A percentile compares a stretch with the other conserved stretches of the same genome.
These are phyloP conservation scores for Cyrtodaria siliqua DNA, from an alignment of 2,888 invertebrate species.

Conservation along the genomic window DNA sequence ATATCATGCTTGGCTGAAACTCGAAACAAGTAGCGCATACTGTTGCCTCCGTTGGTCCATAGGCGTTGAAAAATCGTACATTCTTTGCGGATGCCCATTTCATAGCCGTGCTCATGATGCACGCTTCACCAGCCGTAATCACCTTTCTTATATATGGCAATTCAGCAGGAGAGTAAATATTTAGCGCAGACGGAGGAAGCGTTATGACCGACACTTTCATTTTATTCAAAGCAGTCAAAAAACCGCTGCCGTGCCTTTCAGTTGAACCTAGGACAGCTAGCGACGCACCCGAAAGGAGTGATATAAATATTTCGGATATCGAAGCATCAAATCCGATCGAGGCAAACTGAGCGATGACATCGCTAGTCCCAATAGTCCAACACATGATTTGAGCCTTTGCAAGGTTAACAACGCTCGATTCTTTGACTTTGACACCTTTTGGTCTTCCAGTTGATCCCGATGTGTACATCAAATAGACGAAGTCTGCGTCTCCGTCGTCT, in stretches of 20 bases:
- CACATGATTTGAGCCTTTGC: constrained; percentile 95
- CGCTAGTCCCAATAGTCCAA: constrained; percentile 92
- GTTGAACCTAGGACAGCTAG: constrained; percentile 91
- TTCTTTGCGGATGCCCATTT: constrained; percentile 91
- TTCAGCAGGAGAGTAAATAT: constrained; percentile 87
- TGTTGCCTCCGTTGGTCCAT: constrained; percentile 97
- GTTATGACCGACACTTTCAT: constrained; percentile 87
- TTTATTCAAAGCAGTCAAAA: constrained; percentile 90
- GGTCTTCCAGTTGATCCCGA: constrained; percentile 95
- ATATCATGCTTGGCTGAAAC: constrained; percentile 85
- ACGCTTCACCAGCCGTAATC: constrained; percentile 95
- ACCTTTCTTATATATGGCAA: constrained; percentile 88
- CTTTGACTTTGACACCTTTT: constrained; percentile 94
- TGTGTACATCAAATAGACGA: constrained; percentile 90
- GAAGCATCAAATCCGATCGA: constrained; percentile 97
- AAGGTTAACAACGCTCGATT: constrained; percentile 90
- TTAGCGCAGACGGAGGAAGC: constrained; percentile 93
- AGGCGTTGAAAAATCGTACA: constrained; percentile 93
- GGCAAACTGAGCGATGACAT: constrained; percentile 94
- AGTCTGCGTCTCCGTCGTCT: constrained; percentile 37
- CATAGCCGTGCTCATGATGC: constrained; percentile 90
- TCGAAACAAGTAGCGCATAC: constrained; percentile 94
- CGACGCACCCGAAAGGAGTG: constrained; percentile 91
- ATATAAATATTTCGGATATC: constrained; percentile 95
- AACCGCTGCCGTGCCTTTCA: constrained; percentile 92